Evolutionary conservation across 2,888 invertebrate species (phyloP).

Genomic region (Leptopilina syphax): DNA sequence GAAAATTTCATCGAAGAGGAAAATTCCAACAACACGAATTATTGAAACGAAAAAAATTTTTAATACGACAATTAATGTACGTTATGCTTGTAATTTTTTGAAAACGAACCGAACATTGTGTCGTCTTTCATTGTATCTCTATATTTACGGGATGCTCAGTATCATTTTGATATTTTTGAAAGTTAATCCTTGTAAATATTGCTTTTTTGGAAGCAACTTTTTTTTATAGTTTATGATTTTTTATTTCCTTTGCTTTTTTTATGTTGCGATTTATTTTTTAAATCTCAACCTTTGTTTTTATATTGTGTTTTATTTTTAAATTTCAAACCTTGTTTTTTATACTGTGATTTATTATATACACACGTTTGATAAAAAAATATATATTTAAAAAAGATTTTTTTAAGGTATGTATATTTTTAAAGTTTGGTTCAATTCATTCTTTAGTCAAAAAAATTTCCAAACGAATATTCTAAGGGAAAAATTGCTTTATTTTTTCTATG

Average conservation of each 20-base stretch:
- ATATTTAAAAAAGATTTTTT: no score
- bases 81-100: constrained; percentile 56
- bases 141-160: constrained; percentile 65
- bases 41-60: background rate
- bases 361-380: no score
- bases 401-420: no score
- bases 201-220: constrained; percentile 46
- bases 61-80: constrained; percentile 22
- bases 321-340: background rate
- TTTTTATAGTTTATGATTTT: constrained; percentile 11
- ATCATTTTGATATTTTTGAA: constrained; percentile 60
- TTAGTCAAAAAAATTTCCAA: no score
- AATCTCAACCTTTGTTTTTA: background rate
- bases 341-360: background rate
- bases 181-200: constrained; percentile 55
- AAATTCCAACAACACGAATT: no score
- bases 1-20: background rate
- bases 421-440: no score
- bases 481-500: no score
- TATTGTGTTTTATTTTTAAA: background rate
- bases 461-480: no score
- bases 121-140: constrained; percentile 65
- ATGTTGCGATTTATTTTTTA: constrained; percentile 18
- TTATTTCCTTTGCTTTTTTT: background rate
- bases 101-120: constrained; percentile 62